Evolutionary conservation across 2,113 vertebrate species (phyloP).

Genomic region (Pardalotus punctatus): DNA sequence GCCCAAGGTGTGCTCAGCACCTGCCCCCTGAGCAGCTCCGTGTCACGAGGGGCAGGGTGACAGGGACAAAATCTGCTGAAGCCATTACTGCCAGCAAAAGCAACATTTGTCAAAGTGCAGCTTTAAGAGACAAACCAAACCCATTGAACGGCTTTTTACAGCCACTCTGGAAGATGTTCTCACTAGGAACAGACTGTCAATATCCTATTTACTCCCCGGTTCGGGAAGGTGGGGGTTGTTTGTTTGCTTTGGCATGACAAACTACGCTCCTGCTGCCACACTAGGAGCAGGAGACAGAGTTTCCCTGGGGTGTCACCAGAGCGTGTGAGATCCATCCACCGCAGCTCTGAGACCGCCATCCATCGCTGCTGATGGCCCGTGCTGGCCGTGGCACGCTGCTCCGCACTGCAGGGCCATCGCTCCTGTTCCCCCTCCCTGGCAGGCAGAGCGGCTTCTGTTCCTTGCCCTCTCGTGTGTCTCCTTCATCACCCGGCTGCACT

Average conservation of each 20-base stretch:
- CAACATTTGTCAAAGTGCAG: neutral
- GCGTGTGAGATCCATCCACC: neutral
- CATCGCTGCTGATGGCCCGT: neutral
- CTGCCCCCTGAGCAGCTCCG: neutral
- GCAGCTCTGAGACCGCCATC: neutral
- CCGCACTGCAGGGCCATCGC: neutral
- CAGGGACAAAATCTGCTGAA: neutral
- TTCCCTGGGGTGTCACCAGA: neutral
- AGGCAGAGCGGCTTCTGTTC: neutral
- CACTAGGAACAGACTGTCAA: neutral
- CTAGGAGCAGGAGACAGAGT: accelerated
- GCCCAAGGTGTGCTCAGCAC: neutral
- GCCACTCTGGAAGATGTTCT: neutral
- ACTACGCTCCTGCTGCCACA: neutral
- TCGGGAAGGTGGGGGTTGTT: neutral
- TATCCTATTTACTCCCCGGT: neutral
- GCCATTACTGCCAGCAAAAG: neutral
- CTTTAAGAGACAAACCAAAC: neutral
- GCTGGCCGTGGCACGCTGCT: neutral
- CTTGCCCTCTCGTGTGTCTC: neutral
- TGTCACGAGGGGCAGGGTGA: neutral
- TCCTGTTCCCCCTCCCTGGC: neutral
- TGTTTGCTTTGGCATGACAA: neutral
- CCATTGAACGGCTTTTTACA: neutral
- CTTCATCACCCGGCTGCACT: neutral